A percentile compares a stretch with the other conserved stretches of the same genome.
phyloP scores from a whole-genome alignment of 2,113 vertebrate species.

The Dasyurus viverrinus region DNA sequence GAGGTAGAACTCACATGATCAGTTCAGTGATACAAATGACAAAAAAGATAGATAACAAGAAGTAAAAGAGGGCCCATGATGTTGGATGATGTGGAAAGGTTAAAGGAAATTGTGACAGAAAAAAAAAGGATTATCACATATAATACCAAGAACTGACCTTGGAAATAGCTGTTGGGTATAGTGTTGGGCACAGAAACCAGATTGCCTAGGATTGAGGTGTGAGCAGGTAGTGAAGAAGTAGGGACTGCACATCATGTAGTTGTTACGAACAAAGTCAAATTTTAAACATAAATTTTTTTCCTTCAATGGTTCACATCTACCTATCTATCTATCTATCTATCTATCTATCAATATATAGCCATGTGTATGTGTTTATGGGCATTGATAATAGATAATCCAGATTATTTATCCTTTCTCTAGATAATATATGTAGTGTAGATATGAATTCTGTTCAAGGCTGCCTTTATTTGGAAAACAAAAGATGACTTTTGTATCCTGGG shows the following conservation, averaged over 20 bases:
- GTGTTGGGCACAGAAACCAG: neutral
- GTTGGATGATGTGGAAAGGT: neutral
- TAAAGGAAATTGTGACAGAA: neutral
- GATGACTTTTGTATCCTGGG: neutral
- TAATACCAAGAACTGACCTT: neutral
- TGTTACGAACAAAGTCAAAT: neutral
- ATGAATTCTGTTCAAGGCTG: neutral
- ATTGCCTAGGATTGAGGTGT: neutral
- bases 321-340: no score
- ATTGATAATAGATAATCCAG: neutral
- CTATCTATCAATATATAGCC: no score
- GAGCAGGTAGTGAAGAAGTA: neutral
- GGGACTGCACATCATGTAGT: neutral
- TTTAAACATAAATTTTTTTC: neutral
- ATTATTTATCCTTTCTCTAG: neutral
- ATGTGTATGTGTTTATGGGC: no score
- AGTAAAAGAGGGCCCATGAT: no score
- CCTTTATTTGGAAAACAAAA: slow-evolving; percentile 14
- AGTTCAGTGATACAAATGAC: no score
- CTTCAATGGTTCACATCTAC: neutral
- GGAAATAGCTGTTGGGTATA: neutral
- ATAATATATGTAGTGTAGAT: neutral
- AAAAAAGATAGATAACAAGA: no score
- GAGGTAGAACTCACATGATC: no score
- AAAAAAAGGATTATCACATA: neutral